Percentiles rank a stretch among this genome's conserved stretches.
Conservation (phyloP, 2,113 vertebrate genomes). For the Ptilonorhynchus violaceus region DNA sequence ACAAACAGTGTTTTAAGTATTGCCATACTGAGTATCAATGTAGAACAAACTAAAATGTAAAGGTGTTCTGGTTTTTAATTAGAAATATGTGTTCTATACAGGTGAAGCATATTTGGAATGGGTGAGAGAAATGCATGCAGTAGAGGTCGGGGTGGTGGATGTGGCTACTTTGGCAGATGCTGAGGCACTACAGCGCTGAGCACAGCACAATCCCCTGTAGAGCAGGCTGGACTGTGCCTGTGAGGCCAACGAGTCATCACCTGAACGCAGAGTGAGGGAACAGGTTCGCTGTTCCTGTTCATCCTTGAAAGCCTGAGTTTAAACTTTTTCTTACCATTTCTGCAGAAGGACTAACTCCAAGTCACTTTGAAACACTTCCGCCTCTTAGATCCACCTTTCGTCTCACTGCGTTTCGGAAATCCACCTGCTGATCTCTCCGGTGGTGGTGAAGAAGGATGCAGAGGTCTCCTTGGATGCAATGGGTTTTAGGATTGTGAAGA, state of each 20-base stretch:
- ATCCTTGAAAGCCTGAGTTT: not conserved
- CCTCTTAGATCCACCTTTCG: not conserved
- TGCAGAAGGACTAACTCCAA: not conserved
- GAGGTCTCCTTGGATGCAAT: accelerated
- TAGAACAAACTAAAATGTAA: not conserved
- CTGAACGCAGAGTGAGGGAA: accelerated
- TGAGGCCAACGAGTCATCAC: not conserved
- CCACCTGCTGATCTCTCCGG: not conserved
- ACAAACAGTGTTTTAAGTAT: not conserved
- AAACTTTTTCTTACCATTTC: not conserved
- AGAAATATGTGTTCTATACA: not conserved
- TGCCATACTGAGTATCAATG: not conserved
- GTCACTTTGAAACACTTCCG: not conserved
- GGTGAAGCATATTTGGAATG: not conserved
- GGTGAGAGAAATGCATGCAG: not conserved
- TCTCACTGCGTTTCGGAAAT: not conserved
- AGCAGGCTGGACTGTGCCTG: not conserved
- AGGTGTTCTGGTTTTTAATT: not conserved
- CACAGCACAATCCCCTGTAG: accelerated
- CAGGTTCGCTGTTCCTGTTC: accelerated
- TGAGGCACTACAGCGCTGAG: not conserved
- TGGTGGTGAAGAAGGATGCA: not conserved
- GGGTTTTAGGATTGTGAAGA: not conserved
- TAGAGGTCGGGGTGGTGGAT: not conserved
- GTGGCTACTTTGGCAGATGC: not conserved